These are phyloP conservation scores for Cerastoderma edule DNA, from an alignment of 2,888 invertebrate genomes.

Conservation along the genomic window DNA sequence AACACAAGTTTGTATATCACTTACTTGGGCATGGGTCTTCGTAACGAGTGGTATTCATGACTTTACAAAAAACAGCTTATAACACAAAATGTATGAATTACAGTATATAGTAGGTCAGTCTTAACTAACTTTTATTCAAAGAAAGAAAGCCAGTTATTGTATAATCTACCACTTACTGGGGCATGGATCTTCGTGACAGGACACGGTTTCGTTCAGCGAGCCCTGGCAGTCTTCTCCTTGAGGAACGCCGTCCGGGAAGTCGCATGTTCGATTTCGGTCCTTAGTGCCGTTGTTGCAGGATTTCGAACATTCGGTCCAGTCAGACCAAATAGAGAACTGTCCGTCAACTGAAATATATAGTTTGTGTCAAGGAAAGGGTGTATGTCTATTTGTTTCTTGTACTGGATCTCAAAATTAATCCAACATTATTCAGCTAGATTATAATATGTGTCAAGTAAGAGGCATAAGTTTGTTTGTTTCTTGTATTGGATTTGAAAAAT, in stretches of 20 bases:
- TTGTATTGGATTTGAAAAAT: too few species aligned
- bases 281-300: slow-evolving; percentile 47
- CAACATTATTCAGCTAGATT: too few species aligned
- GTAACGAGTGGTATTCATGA: too few species aligned
- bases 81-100: too few species aligned
- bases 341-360: slow-evolving; percentile 49
- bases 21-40: too few species aligned
- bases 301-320: slow-evolving; percentile 43
- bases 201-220: slow-evolving; percentile 27
- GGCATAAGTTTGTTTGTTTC: not conserved
- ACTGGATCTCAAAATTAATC: too few species aligned
- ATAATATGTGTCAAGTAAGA: not conserved
- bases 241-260: slow-evolving; percentile 38
- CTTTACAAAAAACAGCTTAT: too few species aligned
- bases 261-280: slow-evolving; percentile 43
- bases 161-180: too few species aligned
- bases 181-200: slow-evolving; percentile 46
- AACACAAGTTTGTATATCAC: too few species aligned
- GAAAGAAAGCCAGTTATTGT: too few species aligned
- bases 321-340: slow-evolving; percentile 38
- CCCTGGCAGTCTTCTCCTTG: slow-evolving; percentile 50
- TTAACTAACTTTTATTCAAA: too few species aligned
- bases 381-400: not conserved
- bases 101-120: too few species aligned
- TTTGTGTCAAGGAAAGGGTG: not conserved